Evolutionary conservation across 2,113 vertebrate genomes (phyloP), one percentile per base, ranked within the genome.

Genomic region (Tyrannus savana): DNA sequence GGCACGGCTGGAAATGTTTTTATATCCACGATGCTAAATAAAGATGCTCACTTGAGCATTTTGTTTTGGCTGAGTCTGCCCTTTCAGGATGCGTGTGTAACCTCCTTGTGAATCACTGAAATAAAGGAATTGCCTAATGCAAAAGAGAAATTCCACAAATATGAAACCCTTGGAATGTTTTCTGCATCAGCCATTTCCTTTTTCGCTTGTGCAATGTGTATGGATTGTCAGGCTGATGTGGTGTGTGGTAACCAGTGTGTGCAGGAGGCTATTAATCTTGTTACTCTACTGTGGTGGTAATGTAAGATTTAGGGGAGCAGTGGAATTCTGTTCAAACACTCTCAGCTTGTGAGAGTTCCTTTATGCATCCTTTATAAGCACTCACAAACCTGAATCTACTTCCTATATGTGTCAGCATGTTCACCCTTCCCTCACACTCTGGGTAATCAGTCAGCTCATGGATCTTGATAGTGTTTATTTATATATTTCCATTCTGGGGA

Each of bases 131-230:
- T 96, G 68, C 77, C 42, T 91, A 69, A 85, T 66, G 77, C 10
- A 19, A 97, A 95, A 89, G 68, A 92, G 75, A 94, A 96, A 95
- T 94, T 93, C 90, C 90, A 91, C 76, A 91, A 90, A 63, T 85
- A 89, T 76, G 92, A 96, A 94, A 76, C 83, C 81, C 74, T 85
- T 95, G 87, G 95, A 96, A 85, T 84, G 90, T 95, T 96, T 96
- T 96, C 71, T 96, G 33, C 85, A 89, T 93, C 72, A 92, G 56
- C 92, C 88, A 47, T 97, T 96, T 97, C 97, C 96, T 91, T 79
- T 82, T 55, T 74, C 0, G 2, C 93, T 91, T 90, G 87, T 68
- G 84, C 91, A 92, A 81, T 52, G 66, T 55, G 39, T 78, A 23
- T 68, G 77, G 75, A 73, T 72, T 93, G 77, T 95, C 81, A 66